phyloP scores from a whole-genome alignment of 2,888 invertebrate genomes.

The Amiota minor region DNA sequence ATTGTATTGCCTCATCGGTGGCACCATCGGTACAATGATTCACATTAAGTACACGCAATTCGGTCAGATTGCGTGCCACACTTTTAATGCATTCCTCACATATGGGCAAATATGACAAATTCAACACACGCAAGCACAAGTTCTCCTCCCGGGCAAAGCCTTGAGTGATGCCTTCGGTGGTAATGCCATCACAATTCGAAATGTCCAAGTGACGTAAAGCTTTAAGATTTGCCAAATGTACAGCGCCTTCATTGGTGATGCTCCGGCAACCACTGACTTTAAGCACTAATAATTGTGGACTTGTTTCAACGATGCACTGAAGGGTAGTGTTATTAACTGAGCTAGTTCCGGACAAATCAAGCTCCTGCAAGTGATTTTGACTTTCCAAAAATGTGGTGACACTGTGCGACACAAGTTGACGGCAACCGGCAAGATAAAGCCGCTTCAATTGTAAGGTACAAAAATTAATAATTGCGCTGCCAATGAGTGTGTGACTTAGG shows the following conservation, averaged over 20 bases:
- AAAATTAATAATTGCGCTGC: constrained; percentile 78
- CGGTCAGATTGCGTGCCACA: constrained; percentile 77
- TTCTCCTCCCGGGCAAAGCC: constrained; percentile 77
- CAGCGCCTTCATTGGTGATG: constrained; percentile 78
- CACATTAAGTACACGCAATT: constrained; percentile 78
- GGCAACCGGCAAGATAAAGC: constrained; percentile 63
- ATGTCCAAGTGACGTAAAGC: constrained; percentile 78
- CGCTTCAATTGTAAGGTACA: constrained; percentile 73
- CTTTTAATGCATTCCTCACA: constrained; percentile 78
- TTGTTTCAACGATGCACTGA: constrained; percentile 76
- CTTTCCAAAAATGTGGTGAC: constrained; percentile 59
- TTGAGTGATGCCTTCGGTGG: constrained; percentile 77
- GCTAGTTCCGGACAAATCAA: constrained; percentile 79
- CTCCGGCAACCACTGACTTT: constrained; percentile 79
- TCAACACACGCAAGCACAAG: constrained; percentile 75
- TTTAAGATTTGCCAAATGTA: constrained; percentile 75
- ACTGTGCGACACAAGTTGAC: constrained; percentile 63
- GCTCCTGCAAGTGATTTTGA: constrained; percentile 76
- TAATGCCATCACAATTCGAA: constrained; percentile 80
- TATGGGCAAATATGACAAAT: constrained; percentile 77
- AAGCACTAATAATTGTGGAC: constrained; percentile 77
- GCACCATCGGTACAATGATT: constrained; percentile 82
- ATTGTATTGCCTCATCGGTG: constrained; percentile 80
- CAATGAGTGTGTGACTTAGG: constrained; percentile 81
- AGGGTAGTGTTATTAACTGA: constrained; percentile 80